These are phyloP conservation scores for Saiga tatarica DNA, from an alignment of 2,113 vertebrate genomes.

Conservation along the genomic window DNA sequence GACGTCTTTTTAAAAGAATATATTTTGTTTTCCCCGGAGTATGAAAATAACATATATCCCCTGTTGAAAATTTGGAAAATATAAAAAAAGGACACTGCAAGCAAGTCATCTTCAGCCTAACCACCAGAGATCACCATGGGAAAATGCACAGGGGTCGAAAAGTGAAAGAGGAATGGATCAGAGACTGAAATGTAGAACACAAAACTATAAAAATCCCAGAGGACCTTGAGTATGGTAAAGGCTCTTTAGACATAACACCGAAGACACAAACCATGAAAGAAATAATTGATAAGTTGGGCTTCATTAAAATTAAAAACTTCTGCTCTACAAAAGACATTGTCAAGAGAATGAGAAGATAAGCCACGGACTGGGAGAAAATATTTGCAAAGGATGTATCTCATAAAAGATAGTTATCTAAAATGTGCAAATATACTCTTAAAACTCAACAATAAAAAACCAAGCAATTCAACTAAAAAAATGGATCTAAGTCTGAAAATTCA, in stretches of 20 bases:
- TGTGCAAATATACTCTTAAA: neutral
- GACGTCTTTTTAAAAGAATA: neutral
- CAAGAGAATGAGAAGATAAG: neutral
- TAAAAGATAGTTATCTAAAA: neutral
- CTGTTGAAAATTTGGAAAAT: neutral
- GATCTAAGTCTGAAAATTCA: neutral
- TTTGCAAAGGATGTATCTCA: neutral
- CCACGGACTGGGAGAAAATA: neutral
- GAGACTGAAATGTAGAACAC: neutral
- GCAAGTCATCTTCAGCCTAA: neutral
- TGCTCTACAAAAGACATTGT: neutral
- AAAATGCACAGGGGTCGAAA: neutral
- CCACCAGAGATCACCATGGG: neutral
- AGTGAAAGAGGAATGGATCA: neutral
- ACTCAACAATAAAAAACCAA: neutral
- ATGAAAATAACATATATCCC: neutral
- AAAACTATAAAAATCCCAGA: neutral
- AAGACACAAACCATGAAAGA: neutral
- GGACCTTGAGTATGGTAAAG: neutral
- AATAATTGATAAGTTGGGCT: neutral
- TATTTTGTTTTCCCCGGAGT: neutral
- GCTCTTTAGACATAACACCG: neutral
- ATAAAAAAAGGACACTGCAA: neutral
- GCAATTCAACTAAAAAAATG: neutral
- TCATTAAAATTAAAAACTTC: neutral